Conservation (phyloP, 2,797 vertebrate species). For the Clarias pachynema region DNA sequence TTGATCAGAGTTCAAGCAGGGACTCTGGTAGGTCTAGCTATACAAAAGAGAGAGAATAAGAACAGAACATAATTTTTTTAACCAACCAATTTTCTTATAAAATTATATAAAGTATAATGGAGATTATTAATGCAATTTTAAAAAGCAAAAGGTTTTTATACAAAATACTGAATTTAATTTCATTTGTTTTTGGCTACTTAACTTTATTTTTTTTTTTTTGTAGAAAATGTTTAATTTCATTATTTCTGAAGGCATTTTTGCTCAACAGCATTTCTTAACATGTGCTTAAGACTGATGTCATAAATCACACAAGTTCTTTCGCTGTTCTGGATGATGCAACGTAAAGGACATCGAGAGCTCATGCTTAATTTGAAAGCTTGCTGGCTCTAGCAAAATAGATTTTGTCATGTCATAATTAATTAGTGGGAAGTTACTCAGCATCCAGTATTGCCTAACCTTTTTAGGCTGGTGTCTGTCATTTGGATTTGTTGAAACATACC, state of each 20-base stretch:
- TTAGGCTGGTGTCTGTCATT: neutral
- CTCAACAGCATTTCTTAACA: neutral
- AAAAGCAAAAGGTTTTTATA: neutral
- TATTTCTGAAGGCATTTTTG: neutral
- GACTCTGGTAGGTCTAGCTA: neutral
- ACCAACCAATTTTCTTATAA: neutral
- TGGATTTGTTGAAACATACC: neutral
- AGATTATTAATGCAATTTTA: neutral
- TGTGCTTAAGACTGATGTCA: neutral
- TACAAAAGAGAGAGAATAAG: neutral
- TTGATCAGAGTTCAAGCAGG: neutral
- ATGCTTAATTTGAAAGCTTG: conserved; percentile 6
- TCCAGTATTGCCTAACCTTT: neutral
- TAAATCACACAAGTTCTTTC: neutral
- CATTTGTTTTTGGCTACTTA: neutral
- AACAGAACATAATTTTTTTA: neutral
- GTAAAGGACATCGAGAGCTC: neutral
- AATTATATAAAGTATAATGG: neutral
- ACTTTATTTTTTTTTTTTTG: neutral
- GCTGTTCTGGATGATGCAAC: conserved; percentile 22
- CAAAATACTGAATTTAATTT: neutral
- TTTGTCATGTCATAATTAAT: conserved; percentile 13
- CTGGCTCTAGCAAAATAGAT: neutral
- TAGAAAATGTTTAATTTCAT: neutral
- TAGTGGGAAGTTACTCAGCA: neutral